A percentile compares a stretch with the other conserved stretches of the same genome.
Evolutionary conservation across 2,797 vertebrate species (phyloP).

Genomic region (Antennarius maculatus): DNA sequence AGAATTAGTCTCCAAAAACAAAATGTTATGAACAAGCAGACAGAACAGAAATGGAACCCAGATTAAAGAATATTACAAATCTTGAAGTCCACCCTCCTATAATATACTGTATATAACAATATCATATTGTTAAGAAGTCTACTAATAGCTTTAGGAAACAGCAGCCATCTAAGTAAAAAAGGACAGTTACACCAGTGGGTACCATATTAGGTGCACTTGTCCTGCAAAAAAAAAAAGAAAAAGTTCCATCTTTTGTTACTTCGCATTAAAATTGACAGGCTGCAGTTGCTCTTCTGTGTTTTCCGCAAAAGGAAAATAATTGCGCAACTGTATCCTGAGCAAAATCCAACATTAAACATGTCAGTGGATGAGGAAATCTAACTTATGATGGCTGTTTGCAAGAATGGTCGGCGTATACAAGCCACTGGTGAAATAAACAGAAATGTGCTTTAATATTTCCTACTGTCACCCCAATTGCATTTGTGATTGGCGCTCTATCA

Average conservation of each 20-base stretch:
- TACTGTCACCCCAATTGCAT: conserved; percentile 41
- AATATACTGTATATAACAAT: too few species aligned
- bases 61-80: too few species aligned
- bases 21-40: too few species aligned
- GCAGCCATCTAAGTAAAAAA: too few species aligned
- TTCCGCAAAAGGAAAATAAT: conserved; percentile 17
- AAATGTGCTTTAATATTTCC: conserved; percentile 41
- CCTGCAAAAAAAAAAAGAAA: not conserved
- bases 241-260: conserved; percentile 7
- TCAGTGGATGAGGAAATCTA: conserved; percentile 40
- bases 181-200: too few species aligned
- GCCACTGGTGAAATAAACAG: conserved; percentile 45
- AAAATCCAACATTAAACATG: conserved; percentile 51
- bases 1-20: too few species aligned
- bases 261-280: conserved; percentile 15
- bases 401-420: conserved; percentile 4
- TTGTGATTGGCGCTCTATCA: conserved; percentile 28
- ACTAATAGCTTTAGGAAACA: too few species aligned
- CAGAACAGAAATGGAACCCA: too few species aligned
- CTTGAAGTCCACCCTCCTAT: too few species aligned
- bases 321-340: conserved; percentile 26
- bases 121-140: too few species aligned
- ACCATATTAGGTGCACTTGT: not conserved
- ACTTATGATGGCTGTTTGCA: conserved; percentile 22
- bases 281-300: conserved; percentile 40